Evolutionary conservation across 1,140 invertebrate species (phyloP).

Genomic region (Cecropterus lyciades): DNA sequence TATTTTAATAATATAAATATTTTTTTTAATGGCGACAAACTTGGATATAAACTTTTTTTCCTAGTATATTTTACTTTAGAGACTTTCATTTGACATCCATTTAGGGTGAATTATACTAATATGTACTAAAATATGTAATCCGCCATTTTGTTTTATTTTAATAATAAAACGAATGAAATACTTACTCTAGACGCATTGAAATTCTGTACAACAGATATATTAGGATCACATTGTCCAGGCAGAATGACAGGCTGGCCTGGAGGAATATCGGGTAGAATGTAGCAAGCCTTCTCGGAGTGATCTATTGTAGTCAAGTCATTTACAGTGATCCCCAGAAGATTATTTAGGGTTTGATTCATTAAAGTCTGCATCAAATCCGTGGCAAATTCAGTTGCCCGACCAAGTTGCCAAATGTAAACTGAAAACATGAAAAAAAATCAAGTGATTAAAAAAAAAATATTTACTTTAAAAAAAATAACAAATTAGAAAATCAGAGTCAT

Average conservation of each 20-base stretch:
- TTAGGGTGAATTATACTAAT: too few relatives aligned
- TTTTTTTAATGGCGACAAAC: too few relatives aligned
- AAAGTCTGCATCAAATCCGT: conserved; percentile 47
- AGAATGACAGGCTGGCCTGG: conserved; percentile 58
- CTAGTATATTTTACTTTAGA: too few relatives aligned
- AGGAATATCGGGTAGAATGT: conserved; percentile 51
- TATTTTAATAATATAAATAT: too few relatives aligned
- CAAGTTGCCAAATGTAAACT: conserved; percentile 65
- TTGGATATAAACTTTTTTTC: too few relatives aligned
- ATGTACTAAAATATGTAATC: too few relatives aligned
- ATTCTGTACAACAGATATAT: conserved; percentile 56
- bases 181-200: conserved; percentile 63
- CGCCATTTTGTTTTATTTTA: too few relatives aligned
- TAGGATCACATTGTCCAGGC: conserved; percentile 62
- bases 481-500: too few relatives aligned
- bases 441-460: conserved; percentile 5
- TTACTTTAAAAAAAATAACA: background rate
- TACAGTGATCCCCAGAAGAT: conserved; percentile 42
- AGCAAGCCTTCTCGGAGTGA: conserved; percentile 55
- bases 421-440: conserved; percentile 22
- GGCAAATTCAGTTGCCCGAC: conserved; percentile 38
- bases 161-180: background rate
- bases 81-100: too few relatives aligned
- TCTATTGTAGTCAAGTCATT: conserved; percentile 42
- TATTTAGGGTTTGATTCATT: conserved; percentile 47